Evolutionary conservation across 1,140 invertebrate species (phyloP).

Genomic region (Pseudomyrmex concolor): DNA sequence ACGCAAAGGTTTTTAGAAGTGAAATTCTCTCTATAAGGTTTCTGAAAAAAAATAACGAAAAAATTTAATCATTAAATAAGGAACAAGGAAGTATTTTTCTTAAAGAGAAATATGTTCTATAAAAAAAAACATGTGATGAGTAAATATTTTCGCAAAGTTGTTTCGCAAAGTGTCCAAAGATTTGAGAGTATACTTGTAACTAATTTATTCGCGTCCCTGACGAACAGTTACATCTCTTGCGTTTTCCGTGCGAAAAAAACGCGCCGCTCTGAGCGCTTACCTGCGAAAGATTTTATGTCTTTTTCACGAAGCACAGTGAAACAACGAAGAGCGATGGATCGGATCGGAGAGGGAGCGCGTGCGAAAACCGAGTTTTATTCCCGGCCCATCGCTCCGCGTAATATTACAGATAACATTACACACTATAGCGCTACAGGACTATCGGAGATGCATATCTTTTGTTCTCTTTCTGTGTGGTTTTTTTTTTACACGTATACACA

Average conservation of each 20-base stretch:
- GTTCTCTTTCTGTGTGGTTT: conserved; percentile 6
- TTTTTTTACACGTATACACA: conserved; percentile 71
- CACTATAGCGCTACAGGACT: conserved; percentile 64
- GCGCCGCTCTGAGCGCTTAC: background rate
- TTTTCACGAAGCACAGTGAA: conserved; percentile 40
- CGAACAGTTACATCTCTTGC: background rate
- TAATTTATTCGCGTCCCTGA: conserved; percentile 1
- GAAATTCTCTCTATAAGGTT: no score
- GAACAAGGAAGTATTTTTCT: background rate
- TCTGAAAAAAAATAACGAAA: no score
- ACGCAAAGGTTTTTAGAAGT: no score
- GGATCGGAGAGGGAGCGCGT: conserved; percentile 43
- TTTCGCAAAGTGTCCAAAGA: background rate
- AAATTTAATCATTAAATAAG: background rate
- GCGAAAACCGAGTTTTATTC: conserved; percentile 54
- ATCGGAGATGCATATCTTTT: conserved; percentile 60
- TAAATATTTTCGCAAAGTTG: background rate
- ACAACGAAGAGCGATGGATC: conserved; percentile 33
- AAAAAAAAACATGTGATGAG: background rate
- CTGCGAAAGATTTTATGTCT: background rate
- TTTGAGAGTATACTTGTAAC: no score
- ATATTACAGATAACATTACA: conserved; percentile 72
- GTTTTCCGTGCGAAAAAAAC: background rate
- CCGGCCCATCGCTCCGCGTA: conserved; percentile 64
- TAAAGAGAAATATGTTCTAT: background rate